Percentiles rank a stretch among this genome's conserved stretches.
Conservation (phyloP, 35 echinoderm and acorn worm species). For the Anneissia japonica region DNA sequence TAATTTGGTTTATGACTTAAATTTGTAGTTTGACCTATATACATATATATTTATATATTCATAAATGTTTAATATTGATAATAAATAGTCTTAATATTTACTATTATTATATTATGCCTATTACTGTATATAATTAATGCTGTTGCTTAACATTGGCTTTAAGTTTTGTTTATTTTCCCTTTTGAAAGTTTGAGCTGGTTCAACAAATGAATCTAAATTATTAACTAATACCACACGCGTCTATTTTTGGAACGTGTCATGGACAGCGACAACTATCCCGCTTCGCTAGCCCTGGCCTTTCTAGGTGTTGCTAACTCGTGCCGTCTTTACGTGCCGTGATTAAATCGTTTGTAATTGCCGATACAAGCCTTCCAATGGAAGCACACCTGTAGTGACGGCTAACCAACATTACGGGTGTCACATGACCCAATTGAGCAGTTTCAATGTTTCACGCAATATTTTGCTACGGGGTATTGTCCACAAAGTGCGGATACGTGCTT, state of each 20-base stretch:
- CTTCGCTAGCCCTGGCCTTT: neutral
- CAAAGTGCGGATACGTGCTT: neutral
- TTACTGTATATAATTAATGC: no score
- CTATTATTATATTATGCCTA: no score
- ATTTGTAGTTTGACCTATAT: no score
- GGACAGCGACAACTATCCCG: neutral
- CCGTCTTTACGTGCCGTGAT: neutral
- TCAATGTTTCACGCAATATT: no score
- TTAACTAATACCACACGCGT: neutral
- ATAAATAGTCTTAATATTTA: no score
- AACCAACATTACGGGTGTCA: neutral
- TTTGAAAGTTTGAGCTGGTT: neutral
- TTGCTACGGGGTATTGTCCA: neutral
- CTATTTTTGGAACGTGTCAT: neutral
- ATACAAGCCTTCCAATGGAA: neutral
- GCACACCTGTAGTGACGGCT: neutral
- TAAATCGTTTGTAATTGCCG: neutral
- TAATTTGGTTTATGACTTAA: no score
- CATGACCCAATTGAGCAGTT: neutral
- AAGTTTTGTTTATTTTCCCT: neutral
- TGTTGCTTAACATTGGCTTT: no score
- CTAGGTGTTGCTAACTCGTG: neutral
- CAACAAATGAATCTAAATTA: no score
- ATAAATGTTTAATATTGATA: no score
- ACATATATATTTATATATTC: no score